Conservation (phyloP, 1,140 invertebrate genomes). For the Oreohelix idahoensis region DNA sequence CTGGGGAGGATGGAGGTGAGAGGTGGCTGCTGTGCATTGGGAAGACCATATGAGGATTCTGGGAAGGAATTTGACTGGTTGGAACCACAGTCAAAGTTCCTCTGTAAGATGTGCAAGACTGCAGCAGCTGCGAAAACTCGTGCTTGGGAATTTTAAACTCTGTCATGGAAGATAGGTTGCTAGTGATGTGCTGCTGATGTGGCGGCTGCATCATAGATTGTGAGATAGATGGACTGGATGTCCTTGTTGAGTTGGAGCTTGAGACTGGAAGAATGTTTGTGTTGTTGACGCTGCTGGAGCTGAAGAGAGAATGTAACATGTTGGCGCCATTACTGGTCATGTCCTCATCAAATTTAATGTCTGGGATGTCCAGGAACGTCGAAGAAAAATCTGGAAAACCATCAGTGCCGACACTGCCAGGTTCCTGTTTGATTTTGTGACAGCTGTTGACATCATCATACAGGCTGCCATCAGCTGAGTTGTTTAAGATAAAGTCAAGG, state of each 20-base stretch:
- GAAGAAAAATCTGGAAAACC: conserved; percentile 70
- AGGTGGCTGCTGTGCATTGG: conserved; percentile 63
- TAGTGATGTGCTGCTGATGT: neutral
- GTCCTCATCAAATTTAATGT: conserved; percentile 66
- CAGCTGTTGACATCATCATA: conserved; percentile 54
- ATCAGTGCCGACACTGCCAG: conserved; percentile 35
- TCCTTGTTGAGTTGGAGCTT: neutral
- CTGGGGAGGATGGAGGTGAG: conserved; percentile 76
- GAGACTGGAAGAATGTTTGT: neutral
- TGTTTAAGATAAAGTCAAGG: conserved; percentile 71
- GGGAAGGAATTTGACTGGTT: conserved; percentile 46
- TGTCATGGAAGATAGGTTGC: conserved; percentile 5
- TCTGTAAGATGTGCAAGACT: conserved; percentile 60
- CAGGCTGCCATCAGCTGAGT: conserved; percentile 57
- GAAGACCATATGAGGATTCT: conserved; percentile 58
- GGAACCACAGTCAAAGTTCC: conserved; percentile 57
- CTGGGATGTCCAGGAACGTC: conserved; percentile 70
- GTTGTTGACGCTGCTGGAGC: neutral
- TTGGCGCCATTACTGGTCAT: neutral
- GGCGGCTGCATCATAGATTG: neutral
- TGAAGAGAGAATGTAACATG: neutral
- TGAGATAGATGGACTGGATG: neutral
- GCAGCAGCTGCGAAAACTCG: conserved; percentile 50
- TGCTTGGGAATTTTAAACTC: conserved; percentile 61
- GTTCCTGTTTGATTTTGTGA: conserved; percentile 63